Evolutionary conservation across 2,797 vertebrate species (phyloP).

Genomic region (Muraenolepis orangiensis): DNA sequence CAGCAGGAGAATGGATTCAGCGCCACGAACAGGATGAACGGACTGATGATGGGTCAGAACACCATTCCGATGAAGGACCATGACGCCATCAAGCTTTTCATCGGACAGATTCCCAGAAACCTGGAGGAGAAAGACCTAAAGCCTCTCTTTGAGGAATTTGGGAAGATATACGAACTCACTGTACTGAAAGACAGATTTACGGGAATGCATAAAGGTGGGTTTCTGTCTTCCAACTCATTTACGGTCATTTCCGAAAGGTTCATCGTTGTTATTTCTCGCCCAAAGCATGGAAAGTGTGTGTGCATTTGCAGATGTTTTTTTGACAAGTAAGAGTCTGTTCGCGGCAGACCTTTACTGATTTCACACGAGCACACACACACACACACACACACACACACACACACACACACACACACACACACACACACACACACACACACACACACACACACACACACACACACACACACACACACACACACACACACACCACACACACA

Average conservation of each 20-base stretch:
- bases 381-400: background rate
- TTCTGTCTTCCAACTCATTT: slow-evolving; percentile 20
- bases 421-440: background rate
- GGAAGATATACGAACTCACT: slow-evolving; percentile 99
- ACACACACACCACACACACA: background rate
- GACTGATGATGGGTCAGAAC: slow-evolving; percentile 82
- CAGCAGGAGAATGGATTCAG: slow-evolving; percentile 87
- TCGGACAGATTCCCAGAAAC: slow-evolving; percentile 97
- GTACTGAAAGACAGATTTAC: slow-evolving; percentile 99
- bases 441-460: no score
- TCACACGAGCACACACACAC: slow-evolving; percentile 5
- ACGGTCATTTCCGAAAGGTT: slow-evolving; percentile 5
- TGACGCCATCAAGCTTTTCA: slow-evolving; percentile 99
- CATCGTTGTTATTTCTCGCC: background rate
- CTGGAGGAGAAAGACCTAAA: slow-evolving; percentile 98
- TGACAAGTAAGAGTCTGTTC: slow-evolving; percentile 51
- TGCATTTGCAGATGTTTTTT: slow-evolving; percentile 55
- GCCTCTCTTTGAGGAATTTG: slow-evolving; percentile 98
- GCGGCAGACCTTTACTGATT: slow-evolving; percentile 19
- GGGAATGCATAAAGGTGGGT: slow-evolving; percentile 98
- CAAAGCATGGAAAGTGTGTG: slow-evolving; percentile 46
- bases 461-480: background rate
- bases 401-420: slow-evolving; percentile 1
- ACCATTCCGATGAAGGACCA: slow-evolving; percentile 98
- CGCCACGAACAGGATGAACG: slow-evolving; percentile 92